Base-by-base conservation (phyloP, 2,113 vertebrate species). In the Nematolebias whitei region DNA sequence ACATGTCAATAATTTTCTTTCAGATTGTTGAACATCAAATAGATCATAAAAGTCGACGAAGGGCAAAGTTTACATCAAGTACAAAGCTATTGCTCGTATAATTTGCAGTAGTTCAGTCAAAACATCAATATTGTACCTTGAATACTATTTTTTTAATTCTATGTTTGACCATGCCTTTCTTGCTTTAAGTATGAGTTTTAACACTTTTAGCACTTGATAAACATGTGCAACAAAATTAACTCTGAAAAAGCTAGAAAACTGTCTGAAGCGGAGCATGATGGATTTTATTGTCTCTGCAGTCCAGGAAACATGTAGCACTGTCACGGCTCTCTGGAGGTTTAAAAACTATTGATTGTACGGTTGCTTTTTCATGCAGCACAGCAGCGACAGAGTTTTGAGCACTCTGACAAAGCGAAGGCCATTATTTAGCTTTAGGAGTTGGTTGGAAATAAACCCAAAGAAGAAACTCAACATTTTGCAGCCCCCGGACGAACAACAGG, bases 281-380 rank as follows among this genome's bases (percentile, higher is more conserved):
- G 71, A 79, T 78, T 73, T 49, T 65, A 62, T 71, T 80, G 58
- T 64, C 62, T 57, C 73, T 67, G 20, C 54, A 24, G 70, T 55
- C 56, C 29, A 39, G 71, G 73, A 52, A 81, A 64, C 67, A 65
- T 74, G 52, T 39, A 38, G 66, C 57, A 41, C 20, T 57, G 29
- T 43, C 45, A 29, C 18, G 26, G n/a, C 60, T 61, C 76, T 79
- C 73, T 61, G 2, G 58, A 68, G 82, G 48, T 68, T 71, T 71
- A 29, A 70, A 69, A 80, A 61, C 68, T 85, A 89, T 88, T 82
- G 82, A 89, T 90, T 83, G 73, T 66, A 43, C 38, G 41, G 45
- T 63, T 67, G 71, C 57, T 57, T 53, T 39, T 72, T 59, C 52
- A 39, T 65, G 66, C 65, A 44, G 59, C 9, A 13, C n/a, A 24